phyloP scores from a whole-genome alignment of 2,797 vertebrate species.

The Chanos chanos region DNA sequence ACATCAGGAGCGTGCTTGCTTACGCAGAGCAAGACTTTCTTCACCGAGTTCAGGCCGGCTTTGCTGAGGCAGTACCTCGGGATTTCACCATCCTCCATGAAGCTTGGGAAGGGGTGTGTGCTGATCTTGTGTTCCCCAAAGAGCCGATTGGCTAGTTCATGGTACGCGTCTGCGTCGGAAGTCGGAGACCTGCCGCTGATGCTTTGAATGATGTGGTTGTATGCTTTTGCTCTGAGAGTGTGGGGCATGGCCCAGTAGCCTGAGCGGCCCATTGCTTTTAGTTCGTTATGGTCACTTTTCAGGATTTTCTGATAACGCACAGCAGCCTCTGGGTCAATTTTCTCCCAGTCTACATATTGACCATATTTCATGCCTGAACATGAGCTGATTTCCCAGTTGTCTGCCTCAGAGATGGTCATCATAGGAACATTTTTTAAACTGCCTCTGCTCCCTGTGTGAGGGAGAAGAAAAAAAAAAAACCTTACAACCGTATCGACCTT shows the following conservation, averaged over 20 bases:
- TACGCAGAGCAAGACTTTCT: conserved; percentile 79
- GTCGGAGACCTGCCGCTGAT: conserved; percentile 65
- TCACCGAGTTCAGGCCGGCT: conserved; percentile 74
- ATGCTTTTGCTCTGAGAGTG: conserved; percentile 73
- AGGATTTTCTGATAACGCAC: conserved; percentile 58
- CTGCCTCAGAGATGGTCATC: conserved; percentile 72
- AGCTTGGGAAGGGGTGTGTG: conserved; percentile 76
- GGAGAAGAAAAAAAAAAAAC: not conserved
- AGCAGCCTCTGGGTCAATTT: conserved; percentile 63
- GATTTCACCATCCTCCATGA: conserved; percentile 76
- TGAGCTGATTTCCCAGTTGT: conserved; percentile 73
- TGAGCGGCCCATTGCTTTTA: conserved; percentile 77
- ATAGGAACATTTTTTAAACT: conserved; percentile 58
- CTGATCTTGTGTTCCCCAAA: conserved; percentile 70
- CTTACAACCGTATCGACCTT: no score
- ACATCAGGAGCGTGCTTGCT: conserved; percentile 75
- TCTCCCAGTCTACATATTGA: conserved; percentile 84
- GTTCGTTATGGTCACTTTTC: conserved; percentile 58
- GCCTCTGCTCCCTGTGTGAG: conserved; percentile 53
- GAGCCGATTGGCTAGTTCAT: conserved; percentile 61
- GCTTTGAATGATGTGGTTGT: conserved; percentile 76
- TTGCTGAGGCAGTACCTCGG: conserved; percentile 81
- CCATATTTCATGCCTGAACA: conserved; percentile 69
- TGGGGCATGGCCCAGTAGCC: conserved; percentile 77
- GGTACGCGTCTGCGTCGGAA: conserved; percentile 68